phyloP scores from a whole-genome alignment of 2,113 vertebrate species.

The Pristiophorus japonicus region DNA sequence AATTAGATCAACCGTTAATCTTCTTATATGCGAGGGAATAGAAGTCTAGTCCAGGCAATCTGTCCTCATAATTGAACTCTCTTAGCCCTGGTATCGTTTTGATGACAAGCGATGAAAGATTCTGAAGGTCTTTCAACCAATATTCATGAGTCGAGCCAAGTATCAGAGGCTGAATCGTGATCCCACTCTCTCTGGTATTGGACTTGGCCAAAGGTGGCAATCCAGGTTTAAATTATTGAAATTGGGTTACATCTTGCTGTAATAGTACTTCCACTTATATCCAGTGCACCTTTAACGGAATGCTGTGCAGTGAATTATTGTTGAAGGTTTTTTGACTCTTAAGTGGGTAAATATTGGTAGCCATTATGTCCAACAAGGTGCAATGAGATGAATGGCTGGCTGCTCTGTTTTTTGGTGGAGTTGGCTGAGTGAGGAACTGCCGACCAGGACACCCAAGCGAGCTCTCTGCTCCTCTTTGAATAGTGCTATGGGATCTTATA shows the following conservation, averaged over 20 bases:
- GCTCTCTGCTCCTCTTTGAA: not conserved
- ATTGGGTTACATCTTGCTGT: not conserved
- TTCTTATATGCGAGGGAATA: too few relatives aligned
- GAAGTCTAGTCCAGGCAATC: too few relatives aligned
- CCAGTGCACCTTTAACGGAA: not conserved
- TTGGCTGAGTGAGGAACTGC: not conserved
- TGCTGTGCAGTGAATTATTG: not conserved
- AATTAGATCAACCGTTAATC: not conserved
- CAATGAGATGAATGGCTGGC: not conserved
- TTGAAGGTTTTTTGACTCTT: not conserved
- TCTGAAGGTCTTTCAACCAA: too few relatives aligned
- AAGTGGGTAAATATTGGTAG: not conserved
- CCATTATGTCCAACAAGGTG: not conserved
- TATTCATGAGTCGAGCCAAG: too few relatives aligned
- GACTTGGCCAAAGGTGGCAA: not conserved
- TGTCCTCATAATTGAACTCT: too few relatives aligned
- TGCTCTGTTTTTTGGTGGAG: not conserved
- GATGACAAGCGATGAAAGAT: too few relatives aligned
- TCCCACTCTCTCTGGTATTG: not conserved
- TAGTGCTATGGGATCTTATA: not conserved
- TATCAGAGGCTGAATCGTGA: not conserved
- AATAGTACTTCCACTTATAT: not conserved
- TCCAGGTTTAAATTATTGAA: not conserved
- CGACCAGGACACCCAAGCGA: not conserved
- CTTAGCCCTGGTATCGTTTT: too few relatives aligned